Evolutionary conservation across 1,140 invertebrate species (phyloP), one percentile per base, ranked within the genome.

Genomic region (Pogonognathellus flavescens): DNA sequence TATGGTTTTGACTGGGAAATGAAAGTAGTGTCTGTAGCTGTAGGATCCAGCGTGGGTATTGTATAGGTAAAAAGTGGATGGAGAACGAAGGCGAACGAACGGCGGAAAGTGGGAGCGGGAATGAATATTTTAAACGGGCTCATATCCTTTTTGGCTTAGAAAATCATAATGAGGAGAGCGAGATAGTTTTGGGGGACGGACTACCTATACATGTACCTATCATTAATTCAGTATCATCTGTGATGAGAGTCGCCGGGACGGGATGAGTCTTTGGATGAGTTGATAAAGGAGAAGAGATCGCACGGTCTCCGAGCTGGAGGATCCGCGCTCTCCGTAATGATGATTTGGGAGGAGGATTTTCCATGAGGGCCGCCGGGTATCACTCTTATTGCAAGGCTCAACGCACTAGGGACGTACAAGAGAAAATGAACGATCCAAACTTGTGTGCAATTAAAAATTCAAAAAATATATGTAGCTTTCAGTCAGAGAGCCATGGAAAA

Each of bases 381-480:
- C 85, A 83, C 76, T 82, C 85, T 83, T 57, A 49, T 80, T 84
- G 59, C 86, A 82, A 83, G 81, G 60, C 59, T 86, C 72, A 85
- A 82, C 84, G 85, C 86, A 85, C 86, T 83, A 49, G 85, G 87
- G 82, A 85, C 76, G 57, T 18, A 25, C 49, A 80, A 70, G 83
- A 53, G 85, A 85, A 88, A 84, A 88, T 85, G 85, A 85, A 85
- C 60, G 80, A 88, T 84, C 84, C 59, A 83, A 86, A 85, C 31
- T 85, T 82, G 82, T 80, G 84, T 82, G 88, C 88, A 88, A 88
- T 88, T 88, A 88, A 88, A 88, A 88, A 88, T 88, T 88, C 86
- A 87, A 87, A 87, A 88, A 88, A 86, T 83, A 83, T 86, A 84
- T 84, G 53, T 57, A 57, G 53, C 81, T 82, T 22, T 72, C 11